Percentiles rank a stretch among this genome's conserved stretches.
These are phyloP conservation scores for Deroptyus accipitrinus DNA, from an alignment of 2,113 vertebrate genomes.

Conservation along the genomic window DNA sequence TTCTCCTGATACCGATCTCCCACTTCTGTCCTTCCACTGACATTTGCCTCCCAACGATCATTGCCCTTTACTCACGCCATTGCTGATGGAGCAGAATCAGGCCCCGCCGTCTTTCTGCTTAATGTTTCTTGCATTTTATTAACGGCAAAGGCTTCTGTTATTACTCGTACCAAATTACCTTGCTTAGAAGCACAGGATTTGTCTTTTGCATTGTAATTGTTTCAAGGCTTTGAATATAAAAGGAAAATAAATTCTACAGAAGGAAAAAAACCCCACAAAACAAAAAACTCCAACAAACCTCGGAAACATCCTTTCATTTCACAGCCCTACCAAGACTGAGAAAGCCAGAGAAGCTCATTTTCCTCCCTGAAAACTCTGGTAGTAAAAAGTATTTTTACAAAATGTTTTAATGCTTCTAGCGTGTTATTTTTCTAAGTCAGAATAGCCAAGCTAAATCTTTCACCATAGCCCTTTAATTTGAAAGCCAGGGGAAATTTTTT, in stretches of 20 bases:
- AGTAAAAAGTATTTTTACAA: slow-evolving; percentile 46
- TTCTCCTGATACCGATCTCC: neutral
- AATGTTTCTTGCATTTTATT: neutral
- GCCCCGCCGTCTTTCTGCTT: neutral
- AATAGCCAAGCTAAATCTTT: slow-evolving; percentile 64
- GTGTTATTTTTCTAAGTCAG: slow-evolving; percentile 66
- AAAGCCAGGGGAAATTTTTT: slow-evolving; percentile 69
- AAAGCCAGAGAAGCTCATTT: neutral
- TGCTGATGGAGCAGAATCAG: neutral
- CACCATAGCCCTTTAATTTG: slow-evolving; percentile 62
- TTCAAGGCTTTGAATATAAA: slow-evolving; percentile 44
- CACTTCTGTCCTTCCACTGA: neutral
- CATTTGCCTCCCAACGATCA: neutral
- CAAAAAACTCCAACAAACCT: neutral
- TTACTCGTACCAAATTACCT: neutral
- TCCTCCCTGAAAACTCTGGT: neutral
- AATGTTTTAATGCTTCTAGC: slow-evolving; percentile 39
- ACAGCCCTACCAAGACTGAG: neutral
- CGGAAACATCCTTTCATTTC: neutral
- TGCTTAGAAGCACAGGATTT: neutral
- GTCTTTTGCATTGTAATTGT: neutral
- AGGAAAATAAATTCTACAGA: slow-evolving; percentile 33
- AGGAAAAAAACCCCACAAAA: neutral
- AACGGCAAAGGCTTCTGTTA: neutral
- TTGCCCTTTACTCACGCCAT: neutral